Percentiles rank a stretch among this genome's conserved stretches.
Evolutionary conservation across 2,797 vertebrate genomes (phyloP).

Genomic region (Thripadectes ignobilis): DNA sequence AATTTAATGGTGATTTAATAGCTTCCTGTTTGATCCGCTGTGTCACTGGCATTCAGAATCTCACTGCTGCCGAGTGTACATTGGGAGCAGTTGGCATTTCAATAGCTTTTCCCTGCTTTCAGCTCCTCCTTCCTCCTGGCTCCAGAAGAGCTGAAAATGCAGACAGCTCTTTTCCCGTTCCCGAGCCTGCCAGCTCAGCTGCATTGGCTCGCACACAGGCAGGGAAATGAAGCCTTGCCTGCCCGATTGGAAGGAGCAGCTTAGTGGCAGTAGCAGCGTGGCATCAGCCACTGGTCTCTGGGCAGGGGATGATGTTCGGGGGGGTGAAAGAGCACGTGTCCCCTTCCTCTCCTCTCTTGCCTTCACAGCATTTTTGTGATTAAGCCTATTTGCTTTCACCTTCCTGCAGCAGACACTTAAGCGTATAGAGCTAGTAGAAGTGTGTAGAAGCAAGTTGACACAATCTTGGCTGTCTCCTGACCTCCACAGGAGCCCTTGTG

Average conservation of each 20-base stretch:
- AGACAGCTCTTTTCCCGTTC: neutral
- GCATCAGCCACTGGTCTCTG: rapidly evolving
- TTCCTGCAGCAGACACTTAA: neutral
- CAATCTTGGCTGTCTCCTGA: rapidly evolving
- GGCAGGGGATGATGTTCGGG: rapidly evolving
- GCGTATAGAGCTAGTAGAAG: neutral
- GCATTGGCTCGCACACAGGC: neutral
- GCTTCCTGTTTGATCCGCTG: neutral
- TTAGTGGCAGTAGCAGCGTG: rapidly evolving
- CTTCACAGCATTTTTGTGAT: neutral
- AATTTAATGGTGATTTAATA: constrained; percentile 7
- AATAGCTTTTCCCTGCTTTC: neutral
- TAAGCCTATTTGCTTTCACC: neutral
- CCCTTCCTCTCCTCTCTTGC: neutral
- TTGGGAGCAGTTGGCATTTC: neutral
- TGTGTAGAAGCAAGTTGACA: neutral
- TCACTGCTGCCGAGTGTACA: rapidly evolving
- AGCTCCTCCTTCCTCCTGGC: neutral
- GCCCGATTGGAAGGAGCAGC: rapidly evolving
- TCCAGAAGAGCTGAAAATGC: neutral
- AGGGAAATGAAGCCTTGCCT: neutral
- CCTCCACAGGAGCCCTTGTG: neutral
- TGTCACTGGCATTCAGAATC: neutral
- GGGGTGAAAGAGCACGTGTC: neutral
- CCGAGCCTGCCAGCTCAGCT: neutral